Base-by-base conservation (phyloP, 2,888 invertebrate genomes). In the Nomada flava region DNA sequence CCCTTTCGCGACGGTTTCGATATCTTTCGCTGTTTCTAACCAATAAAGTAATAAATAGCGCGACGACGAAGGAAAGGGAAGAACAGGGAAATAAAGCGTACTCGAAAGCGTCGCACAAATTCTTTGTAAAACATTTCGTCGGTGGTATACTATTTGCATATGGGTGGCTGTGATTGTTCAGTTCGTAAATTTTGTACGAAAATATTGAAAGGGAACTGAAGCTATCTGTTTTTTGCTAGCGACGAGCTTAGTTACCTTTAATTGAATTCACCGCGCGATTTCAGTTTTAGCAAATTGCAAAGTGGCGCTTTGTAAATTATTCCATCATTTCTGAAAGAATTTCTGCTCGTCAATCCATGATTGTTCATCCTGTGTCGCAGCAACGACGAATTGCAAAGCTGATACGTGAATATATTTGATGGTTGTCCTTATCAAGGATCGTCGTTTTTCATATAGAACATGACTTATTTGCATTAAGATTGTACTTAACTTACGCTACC, bases 31-130 rank as follows among this genome's bases (percentile, higher is more conserved):
- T 65, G 20, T 20, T 65, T 50, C 47, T 60, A 26, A 47, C 59
- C 64, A 36, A 64, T 73, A 73, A 76, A 72, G 67, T 7, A 7
- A 36, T 72, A 79, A 79, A 79, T 44, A 62, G 57, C 50, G 26
- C 57, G 57, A 63, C 69, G 68, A 74, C 60, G 53, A 69, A 36
- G 7, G 36, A 7, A 36, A 36, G 36, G 36, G 7, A 69, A 73
- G 64, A 44, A 15, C 53, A 57, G 23, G 64, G 59, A 57, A 69
- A 81, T 69, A 60, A 80, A 81, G 53, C 26, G 10, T 47, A 57
- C 64, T 72, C 64, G 52, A 42, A 80, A 29, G 7, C 69, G 68
- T 42, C 59, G 52, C 26, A 13, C 69, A 67, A 57, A 64, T 55
- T 59, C 73, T 29, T 29, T 29, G 68, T 47, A 44, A 23, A 80